Conservation (phyloP, 2,888 invertebrate species). For the Cyclophora punctaria region DNA sequence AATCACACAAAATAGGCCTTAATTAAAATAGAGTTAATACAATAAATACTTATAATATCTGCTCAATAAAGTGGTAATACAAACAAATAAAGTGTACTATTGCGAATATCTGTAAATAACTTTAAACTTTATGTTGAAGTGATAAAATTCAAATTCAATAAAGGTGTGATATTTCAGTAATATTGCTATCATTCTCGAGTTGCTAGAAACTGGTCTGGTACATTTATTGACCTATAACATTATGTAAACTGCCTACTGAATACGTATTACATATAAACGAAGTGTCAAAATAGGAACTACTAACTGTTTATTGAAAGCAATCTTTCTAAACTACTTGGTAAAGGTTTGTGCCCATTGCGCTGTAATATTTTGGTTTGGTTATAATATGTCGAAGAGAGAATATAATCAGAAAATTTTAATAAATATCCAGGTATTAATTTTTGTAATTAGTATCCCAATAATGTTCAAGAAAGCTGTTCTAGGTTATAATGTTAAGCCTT, state of each 20-base stretch:
- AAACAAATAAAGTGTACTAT: neutral
- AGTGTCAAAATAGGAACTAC: slow-evolving; percentile 45
- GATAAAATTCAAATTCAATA: slow-evolving; percentile 1
- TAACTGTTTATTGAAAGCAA: slow-evolving; percentile 21
- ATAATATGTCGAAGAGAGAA: too few species aligned
- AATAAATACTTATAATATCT: neutral
- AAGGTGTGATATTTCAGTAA: neutral
- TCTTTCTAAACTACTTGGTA: slow-evolving; percentile 5
- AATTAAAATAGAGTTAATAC: neutral
- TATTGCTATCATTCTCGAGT: slow-evolving; percentile 3
- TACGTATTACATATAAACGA: slow-evolving; percentile 17
- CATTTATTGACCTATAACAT: slow-evolving; percentile 15
- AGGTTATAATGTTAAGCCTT: too few species aligned
- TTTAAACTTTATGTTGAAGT: slow-evolving; percentile 1
- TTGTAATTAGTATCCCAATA: too few species aligned
- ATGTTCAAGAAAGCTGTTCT: too few species aligned
- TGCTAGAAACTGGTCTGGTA: slow-evolving; percentile 8
- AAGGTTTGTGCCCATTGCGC: slow-evolving; percentile 3
- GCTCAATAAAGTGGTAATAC: neutral
- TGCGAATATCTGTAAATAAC: neutral
- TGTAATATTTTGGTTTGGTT: neutral
- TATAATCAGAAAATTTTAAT: too few species aligned
- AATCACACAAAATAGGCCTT: slow-evolving; percentile 41
- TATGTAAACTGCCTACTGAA: slow-evolving; percentile 23
- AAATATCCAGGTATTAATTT: too few species aligned